Percentiles rank a stretch among this genome's conserved stretches.
Evolutionary conservation across 2,888 invertebrate species (phyloP).

Genomic region (Blastobasis lacticolella): DNA sequence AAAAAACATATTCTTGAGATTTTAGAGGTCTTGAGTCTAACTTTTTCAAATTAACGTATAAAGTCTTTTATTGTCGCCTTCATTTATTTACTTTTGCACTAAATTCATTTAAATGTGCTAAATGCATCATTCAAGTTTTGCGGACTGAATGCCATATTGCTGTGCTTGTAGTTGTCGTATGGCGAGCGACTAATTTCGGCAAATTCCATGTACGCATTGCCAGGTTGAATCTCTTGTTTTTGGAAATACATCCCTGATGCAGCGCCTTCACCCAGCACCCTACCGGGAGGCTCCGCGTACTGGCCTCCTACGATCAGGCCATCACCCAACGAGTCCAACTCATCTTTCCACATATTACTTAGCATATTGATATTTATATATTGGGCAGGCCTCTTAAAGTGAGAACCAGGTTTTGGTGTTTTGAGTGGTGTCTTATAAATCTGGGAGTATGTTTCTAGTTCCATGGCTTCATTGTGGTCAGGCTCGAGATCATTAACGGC

Average conservation of each 20-base stretch:
- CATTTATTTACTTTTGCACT: slow-evolving; percentile 27
- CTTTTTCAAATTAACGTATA: too few relatives aligned
- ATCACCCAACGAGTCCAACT: too few relatives aligned
- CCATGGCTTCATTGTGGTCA: slow-evolving; percentile 18
- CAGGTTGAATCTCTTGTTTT: slow-evolving; percentile 28
- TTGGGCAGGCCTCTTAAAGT: neutral
- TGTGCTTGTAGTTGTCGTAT: slow-evolving; percentile 60
- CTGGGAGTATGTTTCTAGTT: slow-evolving; percentile 25
- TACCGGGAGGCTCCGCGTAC: slow-evolving; percentile 59
- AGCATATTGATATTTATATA: slow-evolving; percentile 11
- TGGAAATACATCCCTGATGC: slow-evolving; percentile 11
- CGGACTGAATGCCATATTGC: slow-evolving; percentile 64
- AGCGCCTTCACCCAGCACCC: slow-evolving; percentile 8
- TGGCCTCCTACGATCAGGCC: slow-evolving; percentile 41
- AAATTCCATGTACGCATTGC: slow-evolving; percentile 26
- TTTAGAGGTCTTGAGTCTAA: too few relatives aligned
- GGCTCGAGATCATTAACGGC: slow-evolving; percentile 16
- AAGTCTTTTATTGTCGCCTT: too few relatives aligned
- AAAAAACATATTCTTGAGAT: too few relatives aligned
- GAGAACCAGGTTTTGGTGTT: neutral
- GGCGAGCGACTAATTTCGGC: slow-evolving; percentile 40
- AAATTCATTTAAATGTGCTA: slow-evolving; percentile 31
- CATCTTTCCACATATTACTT: slow-evolving; percentile 12
- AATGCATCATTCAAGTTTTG: slow-evolving; percentile 67
- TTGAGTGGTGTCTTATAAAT: slow-evolving; percentile 12